phyloP scores from a whole-genome alignment of 2,113 vertebrate genomes.

The Oryzias javanicus region DNA sequence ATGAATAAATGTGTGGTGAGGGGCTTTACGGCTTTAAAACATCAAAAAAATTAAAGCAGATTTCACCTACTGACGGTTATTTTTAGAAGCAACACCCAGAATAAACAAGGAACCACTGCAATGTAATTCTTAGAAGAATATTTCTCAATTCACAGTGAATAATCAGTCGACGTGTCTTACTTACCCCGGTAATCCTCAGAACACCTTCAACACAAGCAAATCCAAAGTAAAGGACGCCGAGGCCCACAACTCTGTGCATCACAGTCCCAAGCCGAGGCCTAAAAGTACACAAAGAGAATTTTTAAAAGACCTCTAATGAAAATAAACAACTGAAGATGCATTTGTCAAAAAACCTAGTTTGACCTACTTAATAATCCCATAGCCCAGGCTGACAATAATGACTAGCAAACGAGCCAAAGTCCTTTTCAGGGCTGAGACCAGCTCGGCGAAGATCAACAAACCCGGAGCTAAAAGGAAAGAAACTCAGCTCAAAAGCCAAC shows the following conservation, averaged over 20 bases:
- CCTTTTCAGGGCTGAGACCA: conserved; percentile 85
- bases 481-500: too few relatives aligned
- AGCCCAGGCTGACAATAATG: conserved; percentile 88
- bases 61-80: too few relatives aligned
- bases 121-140: too few relatives aligned
- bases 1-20: too few relatives aligned
- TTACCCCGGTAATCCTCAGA: conserved; percentile 86
- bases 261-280: conserved; percentile 86
- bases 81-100: too few relatives aligned
- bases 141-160: background rate
- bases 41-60: too few relatives aligned
- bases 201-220: conserved; percentile 84
- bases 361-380: conserved; percentile 89
- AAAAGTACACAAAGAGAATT: background rate
- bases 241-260: conserved; percentile 86
- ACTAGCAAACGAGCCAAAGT: conserved; percentile 86
- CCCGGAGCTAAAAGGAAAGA: conserved; percentile 70
- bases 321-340: background rate
- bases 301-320: background rate
- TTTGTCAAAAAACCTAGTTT: background rate
- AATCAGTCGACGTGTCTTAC: conserved; percentile 12
- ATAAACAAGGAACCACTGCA: background rate
- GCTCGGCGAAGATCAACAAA: conserved; percentile 84
- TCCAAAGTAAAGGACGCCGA: conserved; percentile 84
- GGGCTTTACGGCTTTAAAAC: too few relatives aligned